Conservation (phyloP, 1,140 invertebrate genomes). For the Paraescarpia echinospica region DNA sequence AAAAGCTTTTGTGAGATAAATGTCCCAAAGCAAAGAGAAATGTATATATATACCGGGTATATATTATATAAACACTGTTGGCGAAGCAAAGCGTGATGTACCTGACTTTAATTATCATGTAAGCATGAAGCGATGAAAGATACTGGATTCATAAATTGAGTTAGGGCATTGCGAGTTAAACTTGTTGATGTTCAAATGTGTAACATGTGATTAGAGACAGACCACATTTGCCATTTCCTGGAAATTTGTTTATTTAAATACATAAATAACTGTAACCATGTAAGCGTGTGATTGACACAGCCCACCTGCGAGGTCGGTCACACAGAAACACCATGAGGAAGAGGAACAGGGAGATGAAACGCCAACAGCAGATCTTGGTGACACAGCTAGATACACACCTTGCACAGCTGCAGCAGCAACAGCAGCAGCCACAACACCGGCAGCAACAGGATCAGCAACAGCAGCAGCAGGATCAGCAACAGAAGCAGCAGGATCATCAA, state of each 20-base stretch:
- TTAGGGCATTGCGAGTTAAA: no score
- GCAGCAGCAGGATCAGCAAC: background rate
- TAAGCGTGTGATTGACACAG: background rate
- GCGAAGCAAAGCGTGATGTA: no score
- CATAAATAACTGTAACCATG: background rate
- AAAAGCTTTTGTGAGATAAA: no score
- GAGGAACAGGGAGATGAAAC: background rate
- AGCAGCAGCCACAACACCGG: background rate
- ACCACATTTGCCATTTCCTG: background rate
- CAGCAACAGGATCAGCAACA: background rate
- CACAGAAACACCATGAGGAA: background rate
- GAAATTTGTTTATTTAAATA: background rate
- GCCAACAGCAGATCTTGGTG: background rate
- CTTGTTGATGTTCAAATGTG: no score
- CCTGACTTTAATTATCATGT: no score
- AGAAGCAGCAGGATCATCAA: background rate
- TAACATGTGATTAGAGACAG: no score
- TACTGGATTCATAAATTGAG: no score
- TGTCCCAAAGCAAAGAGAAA: no score
- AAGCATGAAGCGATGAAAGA: no score
- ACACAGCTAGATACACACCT: background rate
- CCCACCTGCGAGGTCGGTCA: background rate
- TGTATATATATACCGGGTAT: no score
- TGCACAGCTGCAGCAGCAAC: background rate
- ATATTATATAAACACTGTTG: no score